Conservation (phyloP, 1,140 invertebrate genomes). For the Sinella curviseta region DNA sequence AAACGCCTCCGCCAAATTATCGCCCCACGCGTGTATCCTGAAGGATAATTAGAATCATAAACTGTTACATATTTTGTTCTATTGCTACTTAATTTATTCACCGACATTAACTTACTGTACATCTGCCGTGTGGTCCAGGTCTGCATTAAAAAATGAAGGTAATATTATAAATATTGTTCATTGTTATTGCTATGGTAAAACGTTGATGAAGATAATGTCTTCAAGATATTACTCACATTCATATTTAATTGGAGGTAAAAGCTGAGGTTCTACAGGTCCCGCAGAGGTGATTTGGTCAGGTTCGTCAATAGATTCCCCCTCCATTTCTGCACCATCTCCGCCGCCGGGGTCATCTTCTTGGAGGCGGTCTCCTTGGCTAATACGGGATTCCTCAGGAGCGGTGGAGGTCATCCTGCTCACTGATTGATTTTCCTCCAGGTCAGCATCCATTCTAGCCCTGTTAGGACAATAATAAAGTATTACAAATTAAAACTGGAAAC, state of each 20-base stretch:
- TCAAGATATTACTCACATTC: constrained; percentile 64
- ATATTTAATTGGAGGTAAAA: constrained; percentile 64
- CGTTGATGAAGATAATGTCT: constrained; percentile 4
- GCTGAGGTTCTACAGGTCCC: constrained; percentile 29
- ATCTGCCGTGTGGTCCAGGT: constrained; percentile 96
- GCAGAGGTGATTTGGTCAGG: background rate
- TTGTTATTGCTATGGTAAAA: constrained; percentile 28
- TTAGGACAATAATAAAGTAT: no score
- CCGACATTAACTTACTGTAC: constrained; percentile 77
- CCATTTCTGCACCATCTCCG: background rate
- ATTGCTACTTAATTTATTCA: background rate
- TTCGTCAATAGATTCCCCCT: no score
- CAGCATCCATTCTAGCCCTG: no score
- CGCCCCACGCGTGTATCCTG: constrained; percentile 90
- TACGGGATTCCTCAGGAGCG: no score
- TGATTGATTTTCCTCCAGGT: no score
- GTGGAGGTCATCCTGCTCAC: no score
- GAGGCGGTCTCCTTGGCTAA: no score
- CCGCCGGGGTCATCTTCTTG: background rate
- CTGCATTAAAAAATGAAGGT: no score
- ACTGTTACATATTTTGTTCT: constrained; percentile 1
- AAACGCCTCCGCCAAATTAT: constrained; percentile 82
- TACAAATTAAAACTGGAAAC: no score
- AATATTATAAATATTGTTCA: constrained; percentile 44
- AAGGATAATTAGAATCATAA: constrained; percentile 51